phyloP scores from a whole-genome alignment of 2,888 invertebrate genomes.

The Ganaspis brasiliensis region DNA sequence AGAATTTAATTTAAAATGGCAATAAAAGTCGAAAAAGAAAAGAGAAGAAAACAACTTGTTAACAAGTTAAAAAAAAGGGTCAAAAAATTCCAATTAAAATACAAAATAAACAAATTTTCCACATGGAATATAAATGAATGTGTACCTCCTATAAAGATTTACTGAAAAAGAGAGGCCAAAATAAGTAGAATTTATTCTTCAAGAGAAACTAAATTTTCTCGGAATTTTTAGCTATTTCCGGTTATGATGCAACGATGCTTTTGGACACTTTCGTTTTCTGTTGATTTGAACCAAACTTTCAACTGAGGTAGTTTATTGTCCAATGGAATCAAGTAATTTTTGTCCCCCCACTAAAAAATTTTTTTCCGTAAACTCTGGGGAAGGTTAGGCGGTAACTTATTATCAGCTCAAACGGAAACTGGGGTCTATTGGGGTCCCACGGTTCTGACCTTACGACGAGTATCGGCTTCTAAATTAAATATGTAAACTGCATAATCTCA shows the following conservation, averaged over 20 bases:
- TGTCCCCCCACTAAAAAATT: neutral
- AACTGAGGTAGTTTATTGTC: neutral
- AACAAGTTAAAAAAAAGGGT: neutral
- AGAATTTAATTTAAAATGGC: too few relatives aligned
- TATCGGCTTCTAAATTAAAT: slow-evolving; percentile 61
- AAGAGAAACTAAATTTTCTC: neutral
- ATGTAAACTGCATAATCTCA: slow-evolving; percentile 63
- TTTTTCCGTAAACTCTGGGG: neutral
- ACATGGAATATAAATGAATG: neutral
- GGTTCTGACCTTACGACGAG: slow-evolving; percentile 72
- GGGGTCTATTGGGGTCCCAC: slow-evolving; percentile 69
- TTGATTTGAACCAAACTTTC: neutral
- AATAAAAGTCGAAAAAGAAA: too few relatives aligned
- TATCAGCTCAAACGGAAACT: slow-evolving; percentile 68
- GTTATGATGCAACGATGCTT: neutral
- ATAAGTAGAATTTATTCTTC: neutral
- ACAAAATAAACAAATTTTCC: neutral
- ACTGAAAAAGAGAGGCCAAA: neutral
- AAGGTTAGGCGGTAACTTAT: slow-evolving; percentile 46
- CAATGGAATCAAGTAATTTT: neutral
- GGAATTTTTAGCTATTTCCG: neutral
- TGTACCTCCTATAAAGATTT: neutral
- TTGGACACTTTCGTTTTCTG: neutral
- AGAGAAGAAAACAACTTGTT: too few relatives aligned
- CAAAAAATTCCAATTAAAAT: too few relatives aligned